These are phyloP conservation scores for Limnephilus marmoratus DNA, from an alignment of 2,888 invertebrate genomes.

Conservation along the genomic window DNA sequence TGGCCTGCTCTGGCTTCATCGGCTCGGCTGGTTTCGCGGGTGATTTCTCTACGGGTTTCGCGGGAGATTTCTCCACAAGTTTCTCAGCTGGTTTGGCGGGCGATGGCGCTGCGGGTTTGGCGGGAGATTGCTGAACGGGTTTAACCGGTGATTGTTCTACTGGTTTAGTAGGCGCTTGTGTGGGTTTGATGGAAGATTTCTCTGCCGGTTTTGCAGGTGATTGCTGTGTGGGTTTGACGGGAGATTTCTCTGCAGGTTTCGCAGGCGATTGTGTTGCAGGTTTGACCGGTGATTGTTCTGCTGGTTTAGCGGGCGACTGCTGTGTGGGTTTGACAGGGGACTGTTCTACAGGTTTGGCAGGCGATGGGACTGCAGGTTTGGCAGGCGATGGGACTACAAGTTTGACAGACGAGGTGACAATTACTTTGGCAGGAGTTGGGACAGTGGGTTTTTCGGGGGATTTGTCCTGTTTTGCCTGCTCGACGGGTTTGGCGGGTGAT, in stretches of 20 bases:
- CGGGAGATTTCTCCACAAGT: constrained; percentile 16
- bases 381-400: constrained; percentile 3
- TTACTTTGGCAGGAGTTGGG: not conserved
- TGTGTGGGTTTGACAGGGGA: constrained; percentile 48
- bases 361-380: not conserved
- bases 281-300: constrained; percentile 12
- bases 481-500: constrained; percentile 46
- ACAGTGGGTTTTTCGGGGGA: constrained; percentile 6
- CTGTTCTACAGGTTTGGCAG: constrained; percentile 35
- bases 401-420: not conserved
- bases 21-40: not conserved
- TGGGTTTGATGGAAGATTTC: constrained; percentile 50
- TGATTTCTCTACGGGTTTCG: constrained; percentile 42
- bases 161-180: constrained; percentile 10
- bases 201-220: constrained; percentile 58
- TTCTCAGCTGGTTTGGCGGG: constrained; percentile 52
- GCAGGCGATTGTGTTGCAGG: constrained; percentile 40
- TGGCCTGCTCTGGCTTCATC: not conserved
- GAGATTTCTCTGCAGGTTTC: constrained; percentile 38
- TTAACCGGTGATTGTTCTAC: constrained; percentile 28
- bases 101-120: constrained; percentile 49
- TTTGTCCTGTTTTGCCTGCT: constrained; percentile 28
- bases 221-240: constrained; percentile 34
- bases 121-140: constrained; percentile 10
- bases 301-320: constrained; percentile 16